Evolutionary conservation across 2,797 vertebrate genomes (phyloP), one percentile per base, ranked within the genome.

Genomic region (Periophthalmus magnuspinnatus): DNA sequence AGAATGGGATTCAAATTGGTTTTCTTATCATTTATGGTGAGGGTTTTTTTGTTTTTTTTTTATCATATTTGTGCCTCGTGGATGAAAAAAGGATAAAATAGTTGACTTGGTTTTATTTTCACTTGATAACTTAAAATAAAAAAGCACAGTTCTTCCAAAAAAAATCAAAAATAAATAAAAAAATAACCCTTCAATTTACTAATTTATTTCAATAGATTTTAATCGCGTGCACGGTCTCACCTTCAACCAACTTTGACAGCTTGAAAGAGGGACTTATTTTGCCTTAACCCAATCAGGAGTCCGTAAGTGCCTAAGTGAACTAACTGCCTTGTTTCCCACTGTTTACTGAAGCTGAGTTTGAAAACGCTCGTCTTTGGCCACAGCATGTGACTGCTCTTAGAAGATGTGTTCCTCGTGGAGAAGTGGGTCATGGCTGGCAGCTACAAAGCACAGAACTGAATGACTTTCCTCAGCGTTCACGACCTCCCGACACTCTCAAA

Each of bases 371-470:
- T n/a, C 45, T 45, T 50, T 50, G 45, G 24, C 63, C 50, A 65
- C 63, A 50, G n/a, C 47, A 65, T 52, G 63, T 65, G 63, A 65
- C 28, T 19, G 8, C 45, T 52, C 50, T 65, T 65, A 48, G 45
- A 48, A 65, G 63, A 50, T 10, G 10, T 19, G 33, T 50, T 50
- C 24, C 22, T 55, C 22, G 33, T 1, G 34, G 52, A 54, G 50
- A 55, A 56, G 52, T 67, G 50, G 50, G 32, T 55, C 52, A 67
- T 32, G 8, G 48, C 52, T 67, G 33, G 21, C 65, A 67, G 33
- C 48, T 32, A 24, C 19, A 67, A 17, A 19, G 14, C 64, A 56
- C 33, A 11, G 16, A 28, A 65, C 50, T 54, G 64, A 65, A 52
- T 34, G 16, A 13, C 24, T 65, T 52, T 50, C 9, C 0, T 24